phyloP scores from a whole-genome alignment of 2,888 invertebrate genomes.

The Drosophila mercatorum region DNA sequence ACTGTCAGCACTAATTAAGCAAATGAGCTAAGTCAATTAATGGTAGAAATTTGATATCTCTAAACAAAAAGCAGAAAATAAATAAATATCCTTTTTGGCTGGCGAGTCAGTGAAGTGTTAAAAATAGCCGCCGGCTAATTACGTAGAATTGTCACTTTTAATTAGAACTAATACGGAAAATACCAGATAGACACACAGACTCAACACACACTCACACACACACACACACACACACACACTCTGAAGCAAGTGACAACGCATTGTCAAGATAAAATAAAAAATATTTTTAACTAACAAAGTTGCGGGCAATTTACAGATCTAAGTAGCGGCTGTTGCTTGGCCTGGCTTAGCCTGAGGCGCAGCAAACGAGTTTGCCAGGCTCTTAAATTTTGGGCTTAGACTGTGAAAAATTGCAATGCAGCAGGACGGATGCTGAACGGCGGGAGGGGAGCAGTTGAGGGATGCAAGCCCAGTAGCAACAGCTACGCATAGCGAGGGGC shows the following conservation, averaged over 20 bases:
- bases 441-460: not conserved
- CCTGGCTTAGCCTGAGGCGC: slow-evolving; percentile 5
- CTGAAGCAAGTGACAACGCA: slow-evolving; percentile 42
- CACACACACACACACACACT: slow-evolving; percentile 11
- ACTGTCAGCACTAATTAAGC: slow-evolving; percentile 55
- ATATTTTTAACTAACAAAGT: slow-evolving; percentile 59
- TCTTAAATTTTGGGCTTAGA: slow-evolving; percentile 72
- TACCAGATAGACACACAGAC: slow-evolving; percentile 20
- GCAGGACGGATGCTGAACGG: not conserved
- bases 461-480: slow-evolving; percentile 69
- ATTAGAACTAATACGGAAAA: slow-evolving; percentile 73
- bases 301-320: slow-evolving; percentile 48
- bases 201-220: slow-evolving; percentile 15
- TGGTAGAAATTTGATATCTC: slow-evolving; percentile 66
- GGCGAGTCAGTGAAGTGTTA: slow-evolving; percentile 63
- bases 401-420: slow-evolving; percentile 59
- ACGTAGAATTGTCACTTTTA: slow-evolving; percentile 81
- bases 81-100: slow-evolving; percentile 12
- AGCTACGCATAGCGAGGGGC: slow-evolving; percentile 58
- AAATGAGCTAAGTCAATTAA: slow-evolving; percentile 50
- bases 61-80: slow-evolving; percentile 7
- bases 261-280: slow-evolving; percentile 71
- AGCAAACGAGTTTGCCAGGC: slow-evolving; percentile 55
- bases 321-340: slow-evolving; percentile 29
- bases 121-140: slow-evolving; percentile 73